Evolutionary conservation across 1,140 invertebrate genomes (phyloP).

Genomic region (Conopomorpha cramerella): DNA sequence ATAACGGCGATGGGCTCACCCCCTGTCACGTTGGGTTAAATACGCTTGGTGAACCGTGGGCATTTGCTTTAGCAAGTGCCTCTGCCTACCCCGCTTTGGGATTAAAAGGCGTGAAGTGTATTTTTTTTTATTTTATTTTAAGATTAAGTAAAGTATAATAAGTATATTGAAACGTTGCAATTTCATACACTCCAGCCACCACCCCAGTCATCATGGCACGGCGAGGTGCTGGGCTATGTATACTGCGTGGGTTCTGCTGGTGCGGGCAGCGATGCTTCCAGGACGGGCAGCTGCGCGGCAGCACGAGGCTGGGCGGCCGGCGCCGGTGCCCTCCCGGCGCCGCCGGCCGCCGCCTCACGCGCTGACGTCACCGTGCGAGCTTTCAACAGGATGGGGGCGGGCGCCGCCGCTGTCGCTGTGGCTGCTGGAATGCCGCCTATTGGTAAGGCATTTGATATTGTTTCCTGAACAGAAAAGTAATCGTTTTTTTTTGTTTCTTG

Average conservation of each 20-base stretch:
- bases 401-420: constrained; percentile 75
- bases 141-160: too few species aligned
- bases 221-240: constrained; percentile 80
- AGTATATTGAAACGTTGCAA: too few species aligned
- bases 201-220: constrained; percentile 77
- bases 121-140: too few species aligned
- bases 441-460: too few species aligned
- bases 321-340: constrained; percentile 63
- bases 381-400: constrained; percentile 83
- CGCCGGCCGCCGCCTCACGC: constrained; percentile 78
- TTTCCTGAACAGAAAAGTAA: constrained; percentile 79
- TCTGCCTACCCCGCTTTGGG: too few species aligned
- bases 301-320: constrained; percentile 73
- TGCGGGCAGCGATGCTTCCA: constrained; percentile 17
- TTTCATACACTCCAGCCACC: too few species aligned
- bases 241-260: constrained; percentile 64
- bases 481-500: background rate
- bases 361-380: constrained; percentile 82
- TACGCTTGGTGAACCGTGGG: too few species aligned
- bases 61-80: too few species aligned
- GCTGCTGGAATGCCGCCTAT: too few species aligned
- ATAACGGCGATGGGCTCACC: too few species aligned
- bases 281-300: constrained; percentile 61
- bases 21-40: too few species aligned
- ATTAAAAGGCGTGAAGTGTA: too few species aligned